phyloP scores from a whole-genome alignment of 1,140 invertebrate species.

The Pseudobourletiella spinata region DNA sequence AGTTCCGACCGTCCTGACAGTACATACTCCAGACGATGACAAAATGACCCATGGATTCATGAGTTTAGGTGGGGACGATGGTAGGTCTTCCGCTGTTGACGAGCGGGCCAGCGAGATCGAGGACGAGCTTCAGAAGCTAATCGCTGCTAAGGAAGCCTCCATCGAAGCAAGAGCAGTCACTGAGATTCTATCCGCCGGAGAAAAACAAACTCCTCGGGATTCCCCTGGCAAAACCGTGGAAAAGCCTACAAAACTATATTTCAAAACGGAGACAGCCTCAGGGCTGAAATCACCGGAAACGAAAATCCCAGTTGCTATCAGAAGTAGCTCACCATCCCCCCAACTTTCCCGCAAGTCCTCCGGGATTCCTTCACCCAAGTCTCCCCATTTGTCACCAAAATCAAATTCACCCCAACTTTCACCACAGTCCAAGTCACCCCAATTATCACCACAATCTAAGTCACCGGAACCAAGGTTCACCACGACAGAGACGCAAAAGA shows the following conservation, averaged over 20 bases:
- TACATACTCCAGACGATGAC: background rate
- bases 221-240: too few species aligned
- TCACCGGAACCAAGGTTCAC: background rate
- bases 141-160: background rate
- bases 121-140: slow-evolving; percentile 1
- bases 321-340: too few species aligned
- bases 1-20: background rate
- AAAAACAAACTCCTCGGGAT: background rate
- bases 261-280: background rate
- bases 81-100: background rate
- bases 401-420: background rate
- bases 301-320: too few species aligned
- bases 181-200: background rate
- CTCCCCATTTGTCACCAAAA: background rate
- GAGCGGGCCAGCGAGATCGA: background rate
- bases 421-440: background rate
- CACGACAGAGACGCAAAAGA: background rate
- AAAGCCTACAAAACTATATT: too few species aligned
- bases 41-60: background rate
- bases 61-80: background rate
- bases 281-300: background rate
- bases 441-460: background rate
- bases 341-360: too few species aligned
- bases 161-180: background rate
- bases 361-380: too few species aligned